phyloP scores from a whole-genome alignment of 2,797 vertebrate species.

The Cetoscarus ocellatus region DNA sequence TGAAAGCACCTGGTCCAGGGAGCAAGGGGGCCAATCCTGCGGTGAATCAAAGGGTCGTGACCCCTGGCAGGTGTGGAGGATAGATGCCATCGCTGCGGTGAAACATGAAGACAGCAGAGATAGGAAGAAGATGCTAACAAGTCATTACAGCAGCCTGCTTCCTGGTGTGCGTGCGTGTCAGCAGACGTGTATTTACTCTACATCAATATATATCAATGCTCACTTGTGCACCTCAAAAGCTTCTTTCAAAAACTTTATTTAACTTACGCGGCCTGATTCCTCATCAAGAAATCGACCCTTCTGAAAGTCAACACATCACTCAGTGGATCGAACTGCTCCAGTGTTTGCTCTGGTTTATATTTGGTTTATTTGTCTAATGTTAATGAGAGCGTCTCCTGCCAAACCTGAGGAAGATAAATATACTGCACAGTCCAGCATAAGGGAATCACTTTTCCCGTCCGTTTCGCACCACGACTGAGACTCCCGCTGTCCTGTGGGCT shows the following conservation, averaged over 20 bases:
- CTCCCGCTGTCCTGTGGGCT: slow-evolving; percentile 18
- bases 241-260: slow-evolving; percentile 34
- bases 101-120: slow-evolving; percentile 55
- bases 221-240: slow-evolving; percentile 21
- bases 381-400: slow-evolving; percentile 57
- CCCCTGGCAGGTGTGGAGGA: slow-evolving; percentile 74
- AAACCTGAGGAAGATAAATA: slow-evolving; percentile 63
- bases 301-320: slow-evolving; percentile 45
- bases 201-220: slow-evolving; percentile 18
- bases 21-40: slow-evolving; percentile 20
- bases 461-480: slow-evolving; percentile 5
- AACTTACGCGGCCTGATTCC: slow-evolving; percentile 18
- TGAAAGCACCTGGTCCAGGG: slow-evolving; percentile 58
- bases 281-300: slow-evolving; percentile 25
- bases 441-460: slow-evolving; percentile 34
- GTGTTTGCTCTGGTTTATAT: slow-evolving; percentile 55
- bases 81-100: slow-evolving; percentile 39
- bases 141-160: slow-evolving; percentile 54
- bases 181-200: slow-evolving; percentile 23
- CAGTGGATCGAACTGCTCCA: slow-evolving; percentile 30
- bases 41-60: slow-evolving; percentile 41
- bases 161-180: slow-evolving; percentile 28
- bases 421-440: slow-evolving; percentile 39
- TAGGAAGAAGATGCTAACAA: slow-evolving; percentile 37
- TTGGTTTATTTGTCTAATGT: slow-evolving; percentile 52